Evolutionary conservation across 30 jellyfish, hydroid and myxozoan species (phyloP).

Genomic region (Rhopilema esculentum): DNA sequence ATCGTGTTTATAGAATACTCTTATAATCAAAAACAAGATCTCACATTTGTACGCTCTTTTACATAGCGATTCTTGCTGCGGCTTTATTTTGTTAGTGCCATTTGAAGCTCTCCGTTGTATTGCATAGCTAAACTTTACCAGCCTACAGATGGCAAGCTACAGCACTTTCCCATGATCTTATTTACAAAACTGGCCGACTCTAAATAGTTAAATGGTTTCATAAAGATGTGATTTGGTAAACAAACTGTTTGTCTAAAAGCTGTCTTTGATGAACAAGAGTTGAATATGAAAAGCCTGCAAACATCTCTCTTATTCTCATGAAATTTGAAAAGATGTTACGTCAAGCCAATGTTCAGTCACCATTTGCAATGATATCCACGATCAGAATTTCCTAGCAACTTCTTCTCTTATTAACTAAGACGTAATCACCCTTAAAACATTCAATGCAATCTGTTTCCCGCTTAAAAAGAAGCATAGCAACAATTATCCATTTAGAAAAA

Average conservation of each 20-base stretch:
- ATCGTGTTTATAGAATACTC: slow-evolving; percentile 7
- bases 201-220: background rate
- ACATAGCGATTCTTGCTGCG: background rate
- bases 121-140: background rate
- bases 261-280: background rate
- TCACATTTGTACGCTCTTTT: slow-evolving; percentile 3
- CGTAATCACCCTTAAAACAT: background rate
- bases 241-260: background rate
- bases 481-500: background rate
- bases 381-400: too few relatives aligned
- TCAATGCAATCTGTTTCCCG: background rate
- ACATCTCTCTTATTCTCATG: background rate
- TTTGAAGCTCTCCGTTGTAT: background rate
- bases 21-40: slow-evolving; percentile 30
- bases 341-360: too few relatives aligned
- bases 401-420: background rate
- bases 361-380: background rate
- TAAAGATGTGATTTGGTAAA: background rate
- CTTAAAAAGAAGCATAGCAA: background rate
- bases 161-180: background rate
- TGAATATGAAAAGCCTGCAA: background rate
- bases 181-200: background rate
- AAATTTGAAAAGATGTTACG: too few relatives aligned
- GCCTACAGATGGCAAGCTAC: background rate
- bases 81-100: background rate